Evolutionary conservation across 2,797 vertebrate genomes (phyloP), one percentile per base, ranked within the genome.

Genomic region (Tangara arthus): DNA sequence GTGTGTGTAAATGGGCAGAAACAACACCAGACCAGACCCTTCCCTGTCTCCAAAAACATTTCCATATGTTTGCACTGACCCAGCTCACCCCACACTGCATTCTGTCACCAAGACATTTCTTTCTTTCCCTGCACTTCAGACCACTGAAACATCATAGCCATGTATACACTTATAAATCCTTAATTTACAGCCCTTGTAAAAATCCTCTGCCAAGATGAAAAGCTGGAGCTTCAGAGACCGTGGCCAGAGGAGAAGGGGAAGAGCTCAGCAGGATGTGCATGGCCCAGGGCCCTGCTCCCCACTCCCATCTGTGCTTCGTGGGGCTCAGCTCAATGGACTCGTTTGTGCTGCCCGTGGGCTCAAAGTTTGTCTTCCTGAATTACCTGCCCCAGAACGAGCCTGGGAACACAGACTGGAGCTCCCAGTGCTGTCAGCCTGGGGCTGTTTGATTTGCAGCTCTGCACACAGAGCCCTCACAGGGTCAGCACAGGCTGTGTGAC

Each of bases 141-240:
- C 94, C 91, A 87, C 87, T 95, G 94, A 96, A 93, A 95, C 87
- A 92, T 92, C 96, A 94, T 30, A 95, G 94, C 91, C 92, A 23
- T 95, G 93, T 93, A 95, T 68, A 82, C 82, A 69, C 93, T 93
- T 91, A 92, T 85, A 95, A 95, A 95, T 73, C 90, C 94, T 85
- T 96, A 80, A 95, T 95, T 96, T 97, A 97, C 90, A 95, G 89
- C 76, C 89, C 95, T 96, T 95, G 90, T 96, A 95, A 95, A 97
- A 97, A 89, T 73, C 89, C 77, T 70, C 82, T 78, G 94, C 96
- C 92, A 96, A 94, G 94, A 92, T 85, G 93, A 95, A 97, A 95
- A 93, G 93, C 92, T 95, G 94, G 81, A 92, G 83, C 84, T 91
- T 93, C 89, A 95, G 95, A 85, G 49, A 57, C 78, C 0, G 0